Evolutionary conservation across 2,888 invertebrate species (phyloP), one percentile per base, ranked within the genome.

Genomic region (Microctonus hyperodae): DNA sequence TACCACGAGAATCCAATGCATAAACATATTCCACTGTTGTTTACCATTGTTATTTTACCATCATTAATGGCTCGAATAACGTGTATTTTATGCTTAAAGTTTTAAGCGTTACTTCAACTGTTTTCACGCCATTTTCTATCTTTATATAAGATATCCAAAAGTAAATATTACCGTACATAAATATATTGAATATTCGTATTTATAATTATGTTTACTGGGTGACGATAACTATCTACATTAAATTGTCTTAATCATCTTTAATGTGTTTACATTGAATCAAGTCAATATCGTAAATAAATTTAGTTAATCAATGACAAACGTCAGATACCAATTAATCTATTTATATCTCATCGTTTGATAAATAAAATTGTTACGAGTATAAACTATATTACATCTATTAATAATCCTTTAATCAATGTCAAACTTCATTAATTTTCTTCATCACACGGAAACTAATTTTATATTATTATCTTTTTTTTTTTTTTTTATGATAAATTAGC

Each of bases 11-110:
- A 59, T 40, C 7, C 44, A 59, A 59, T 59, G 59, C 44, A 44
- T 59, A 28, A 44, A 44, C 25, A 44, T 25, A 10, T n/a, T 59
- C 28, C 13, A 58, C 23, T 59, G 44, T 59, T 59, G n/a, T n/a
- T n/a, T n/a, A n/a, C 16, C 44, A 40, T 59, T 59, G 59, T 59
- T n/a, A 25, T n/a, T 60, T 31, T 16, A 60, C 31, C 25, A 58
- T 58, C 25, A 25, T 25, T 58, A 58, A 58, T 58, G 58, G 25
- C 37, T 23, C 23, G 58, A 58, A 37, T 37, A 60, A 16, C 48
- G 31, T 16, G 55, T 44, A 22, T 22, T 22, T 11, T 22, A 20
- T 20, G 59, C 31, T 48, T 10, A 20, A 25, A 20, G 16, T 48
- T 25, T 9, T 25, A 2, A 60, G 20, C 48, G 33, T 20, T 28